Evolutionary conservation across 2,888 invertebrate genomes (phyloP).

Genomic region (Coelopa pilipes): DNA sequence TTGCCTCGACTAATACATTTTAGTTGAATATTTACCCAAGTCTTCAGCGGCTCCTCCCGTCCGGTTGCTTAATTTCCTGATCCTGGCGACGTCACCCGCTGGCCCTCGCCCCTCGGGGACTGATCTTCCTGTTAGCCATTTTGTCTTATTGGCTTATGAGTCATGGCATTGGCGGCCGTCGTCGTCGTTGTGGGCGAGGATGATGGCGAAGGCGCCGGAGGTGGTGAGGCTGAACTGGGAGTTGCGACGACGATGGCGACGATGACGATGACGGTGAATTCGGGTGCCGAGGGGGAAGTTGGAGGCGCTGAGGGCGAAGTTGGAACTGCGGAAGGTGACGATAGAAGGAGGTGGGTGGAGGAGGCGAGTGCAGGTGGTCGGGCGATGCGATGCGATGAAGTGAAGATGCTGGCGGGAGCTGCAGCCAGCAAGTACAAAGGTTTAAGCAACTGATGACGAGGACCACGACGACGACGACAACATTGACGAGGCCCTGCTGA

Average conservation of each 20-base stretch:
- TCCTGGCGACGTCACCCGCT: neutral
- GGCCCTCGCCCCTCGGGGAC: neutral
- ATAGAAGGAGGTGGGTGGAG: neutral
- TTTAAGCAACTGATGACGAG: neutral
- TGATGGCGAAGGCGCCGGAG: too few relatives aligned
- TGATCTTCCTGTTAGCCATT: slow-evolving; percentile 34
- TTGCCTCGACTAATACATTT: slow-evolving; percentile 7
- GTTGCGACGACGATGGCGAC: neutral
- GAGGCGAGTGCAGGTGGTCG: neutral
- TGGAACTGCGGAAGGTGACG: too few relatives aligned
- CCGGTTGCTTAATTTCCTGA: slow-evolving; percentile 17
- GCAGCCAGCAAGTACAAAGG: neutral
- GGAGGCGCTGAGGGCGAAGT: neutral
- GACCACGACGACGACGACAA: neutral
- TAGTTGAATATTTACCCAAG: slow-evolving; percentile 32
- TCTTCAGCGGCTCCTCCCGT: slow-evolving; percentile 23
- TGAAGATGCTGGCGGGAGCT: neutral
- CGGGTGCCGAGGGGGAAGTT: neutral
- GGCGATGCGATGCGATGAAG: neutral
- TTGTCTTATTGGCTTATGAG: slow-evolving; percentile 41
- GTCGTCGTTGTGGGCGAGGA: slow-evolving; percentile 27
- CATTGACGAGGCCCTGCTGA: too few relatives aligned
- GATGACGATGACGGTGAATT: neutral
- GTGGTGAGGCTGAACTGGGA: too few relatives aligned
- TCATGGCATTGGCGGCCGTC: slow-evolving; percentile 35